Base-by-base conservation (phyloP, 2,888 invertebrate species). In the Callyntrura guangdongensis region DNA sequence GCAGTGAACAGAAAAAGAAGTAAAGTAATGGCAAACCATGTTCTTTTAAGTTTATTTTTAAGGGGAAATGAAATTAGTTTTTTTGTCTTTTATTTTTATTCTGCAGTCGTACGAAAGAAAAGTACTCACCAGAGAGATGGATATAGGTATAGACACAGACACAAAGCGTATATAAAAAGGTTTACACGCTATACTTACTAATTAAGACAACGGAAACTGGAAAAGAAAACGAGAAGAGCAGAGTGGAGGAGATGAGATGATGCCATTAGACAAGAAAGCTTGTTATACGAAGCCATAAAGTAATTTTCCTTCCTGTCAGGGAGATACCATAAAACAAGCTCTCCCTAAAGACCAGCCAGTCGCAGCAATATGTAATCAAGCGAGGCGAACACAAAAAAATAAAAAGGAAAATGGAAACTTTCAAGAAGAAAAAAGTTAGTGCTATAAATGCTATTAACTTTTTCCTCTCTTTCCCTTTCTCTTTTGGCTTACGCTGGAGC, bases 221-320 rank as follows among this genome's bases (percentile, higher is more conserved):
- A 56, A 49, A 83, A 27, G 25, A 53, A 22, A 22, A n/a, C 14
- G 45, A 72, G 90, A 81, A 79, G 56, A 74, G 82, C 79, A 20
- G 47, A 49, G 49, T 20, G n/a, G 77, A 17, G 49, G 77, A 81
- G 59, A 20, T 59, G 87, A 91, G 89, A 83, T 64, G 82, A 87
- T 87, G 79, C 82, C 64, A 87, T 87, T 87, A 87, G 81, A 87
- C 87, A 81, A 82, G 69, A 53, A 83, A 67, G 53, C 69, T 87
- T 87, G 82, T 67, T 87, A 82, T 64, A 59, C 69, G 47, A 81
- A 59, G 49, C 81, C 69, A 87, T 77, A 87, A 87, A 87, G 81
- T 81, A 69, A 81, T 87, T 87, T 87, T 81, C 82, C 87, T 87
- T 82, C 82, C 87, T 87, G 87, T 67, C 81, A 87, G 81, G 64